Evolutionary conservation across 1,140 invertebrate genomes (phyloP).

Genomic region (Druon quercuslanigerum): DNA sequence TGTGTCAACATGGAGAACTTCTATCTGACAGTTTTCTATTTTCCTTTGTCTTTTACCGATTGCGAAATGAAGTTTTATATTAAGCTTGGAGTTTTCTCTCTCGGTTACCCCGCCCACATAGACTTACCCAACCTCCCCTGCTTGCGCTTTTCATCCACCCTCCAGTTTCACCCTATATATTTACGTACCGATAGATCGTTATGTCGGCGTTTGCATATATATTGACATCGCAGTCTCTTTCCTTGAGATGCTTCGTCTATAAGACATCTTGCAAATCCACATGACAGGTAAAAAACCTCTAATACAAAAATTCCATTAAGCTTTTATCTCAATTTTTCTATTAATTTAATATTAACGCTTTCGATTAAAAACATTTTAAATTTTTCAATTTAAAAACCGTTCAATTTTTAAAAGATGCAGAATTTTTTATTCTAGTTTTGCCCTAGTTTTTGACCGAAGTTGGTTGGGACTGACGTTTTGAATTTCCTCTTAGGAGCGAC

Average conservation of each 20-base stretch:
- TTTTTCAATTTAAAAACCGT: too few species aligned
- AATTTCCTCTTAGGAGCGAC: too few species aligned
- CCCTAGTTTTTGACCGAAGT: too few species aligned
- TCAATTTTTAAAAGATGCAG: too few species aligned
- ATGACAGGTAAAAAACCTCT: slow-evolving; percentile 29
- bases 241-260: slow-evolving; percentile 40
- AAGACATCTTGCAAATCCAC: not conserved
- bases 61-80: slow-evolving; percentile 76
- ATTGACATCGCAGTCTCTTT: slow-evolving; percentile 68
- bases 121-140: slow-evolving; percentile 53
- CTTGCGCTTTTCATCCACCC: slow-evolving; percentile 54
- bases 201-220: slow-evolving; percentile 75
- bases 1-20: slow-evolving; percentile 45
- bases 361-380: too few species aligned
- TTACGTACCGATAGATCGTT: slow-evolving; percentile 75
- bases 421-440: too few species aligned
- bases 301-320: slow-evolving; percentile 44
- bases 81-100: slow-evolving; percentile 68
- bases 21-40: slow-evolving; percentile 62
- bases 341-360: too few species aligned
- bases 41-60: slow-evolving; percentile 68
- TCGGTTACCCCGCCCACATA: slow-evolving; percentile 58
- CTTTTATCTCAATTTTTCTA: slow-evolving; percentile 19
- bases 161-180: slow-evolving; percentile 65
- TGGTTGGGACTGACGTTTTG: too few species aligned